These are phyloP conservation scores for Lethrus apterus DNA, from an alignment of 1,140 invertebrate genomes.

Conservation along the genomic window DNA sequence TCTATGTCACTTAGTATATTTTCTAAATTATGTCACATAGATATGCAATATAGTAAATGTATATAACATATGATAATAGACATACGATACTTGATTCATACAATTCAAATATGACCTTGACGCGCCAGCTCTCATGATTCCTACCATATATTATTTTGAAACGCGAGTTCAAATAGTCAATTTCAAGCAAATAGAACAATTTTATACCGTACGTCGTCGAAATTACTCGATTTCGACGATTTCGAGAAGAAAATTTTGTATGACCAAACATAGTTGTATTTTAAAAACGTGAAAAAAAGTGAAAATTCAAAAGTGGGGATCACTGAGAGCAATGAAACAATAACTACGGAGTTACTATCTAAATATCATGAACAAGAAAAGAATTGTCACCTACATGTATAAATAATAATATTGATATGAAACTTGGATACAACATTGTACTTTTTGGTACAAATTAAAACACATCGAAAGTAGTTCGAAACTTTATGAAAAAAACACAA, in stretches of 20 bases:
- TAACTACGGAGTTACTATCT: too few species aligned
- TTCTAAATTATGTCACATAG: not conserved
- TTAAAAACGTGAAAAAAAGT: constrained; percentile 49
- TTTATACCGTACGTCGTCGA: not conserved
- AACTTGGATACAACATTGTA: constrained; percentile 55
- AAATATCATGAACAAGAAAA: too few species aligned
- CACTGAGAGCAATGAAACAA: too few species aligned
- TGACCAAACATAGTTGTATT: constrained; percentile 51
- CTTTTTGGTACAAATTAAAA: constrained; percentile 71
- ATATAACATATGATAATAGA: too few species aligned
- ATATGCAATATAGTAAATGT: too few species aligned
- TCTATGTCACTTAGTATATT: constrained; percentile 4
- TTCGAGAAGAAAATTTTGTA: constrained; percentile 62
- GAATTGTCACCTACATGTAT: too few species aligned
- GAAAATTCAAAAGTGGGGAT: constrained; percentile 44
- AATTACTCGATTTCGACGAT: constrained; percentile 51
- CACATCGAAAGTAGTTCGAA: not conserved
- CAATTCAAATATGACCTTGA: too few species aligned
- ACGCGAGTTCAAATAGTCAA: not conserved
- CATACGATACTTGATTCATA: too few species aligned
- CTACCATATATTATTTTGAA: too few species aligned
- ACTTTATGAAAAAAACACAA: constrained; percentile 2
- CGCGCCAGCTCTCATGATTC: too few species aligned
- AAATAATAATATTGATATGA: too few species aligned
- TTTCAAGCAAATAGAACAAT: not conserved